Conservation (phyloP, 2,113 vertebrate genomes). For the Lagopus leucura region DNA sequence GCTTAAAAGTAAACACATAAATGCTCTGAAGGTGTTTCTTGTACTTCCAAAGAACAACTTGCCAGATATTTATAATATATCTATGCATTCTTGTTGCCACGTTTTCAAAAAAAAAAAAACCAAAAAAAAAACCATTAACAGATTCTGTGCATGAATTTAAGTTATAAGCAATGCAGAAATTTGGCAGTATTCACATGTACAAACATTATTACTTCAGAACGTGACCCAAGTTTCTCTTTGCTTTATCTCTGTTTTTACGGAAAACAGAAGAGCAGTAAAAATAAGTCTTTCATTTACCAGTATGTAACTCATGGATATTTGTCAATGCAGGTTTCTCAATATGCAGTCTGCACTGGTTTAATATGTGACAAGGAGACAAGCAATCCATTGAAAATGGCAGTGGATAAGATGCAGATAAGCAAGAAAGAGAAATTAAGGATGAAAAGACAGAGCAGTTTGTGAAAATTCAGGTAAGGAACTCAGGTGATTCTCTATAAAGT, state of each 20-base stretch:
- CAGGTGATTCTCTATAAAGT: background rate
- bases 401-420: background rate
- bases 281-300: background rate
- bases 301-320: background rate
- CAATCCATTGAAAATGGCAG: background rate
- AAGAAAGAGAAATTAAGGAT: conserved; percentile 26
- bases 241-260: background rate
- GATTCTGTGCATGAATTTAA: background rate
- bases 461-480: conserved; percentile 51
- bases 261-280: background rate
- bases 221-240: background rate
- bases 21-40: background rate
- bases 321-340: conserved; percentile 41
- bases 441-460: background rate
- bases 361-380: background rate
- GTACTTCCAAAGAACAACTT: background rate
- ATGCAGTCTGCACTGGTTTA: background rate
- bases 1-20: background rate
- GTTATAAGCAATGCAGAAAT: background rate
- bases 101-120: background rate
- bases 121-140: background rate
- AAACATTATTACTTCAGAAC: background rate
- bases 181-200: background rate
- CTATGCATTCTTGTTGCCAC: background rate
- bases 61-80: background rate